phyloP scores from a whole-genome alignment of 1,140 invertebrate species.

The Atta cephalotes region DNA sequence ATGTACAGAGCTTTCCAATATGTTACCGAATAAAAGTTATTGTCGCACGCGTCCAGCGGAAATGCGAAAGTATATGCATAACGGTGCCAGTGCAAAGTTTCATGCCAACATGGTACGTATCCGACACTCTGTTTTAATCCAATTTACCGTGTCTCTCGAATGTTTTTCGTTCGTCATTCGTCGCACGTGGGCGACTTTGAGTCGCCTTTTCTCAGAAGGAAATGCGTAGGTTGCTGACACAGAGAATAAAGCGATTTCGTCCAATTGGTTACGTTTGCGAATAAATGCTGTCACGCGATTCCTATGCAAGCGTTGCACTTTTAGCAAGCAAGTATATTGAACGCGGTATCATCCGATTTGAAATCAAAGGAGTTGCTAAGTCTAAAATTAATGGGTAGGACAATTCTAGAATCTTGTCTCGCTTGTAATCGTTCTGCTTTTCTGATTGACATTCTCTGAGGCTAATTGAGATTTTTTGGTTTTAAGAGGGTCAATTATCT shows the following conservation, averaged over 20 bases:
- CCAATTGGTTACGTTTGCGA: slow-evolving; percentile 76
- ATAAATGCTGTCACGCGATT: slow-evolving; percentile 15
- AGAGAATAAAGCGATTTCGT: slow-evolving; percentile 57
- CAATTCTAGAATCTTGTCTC: neutral
- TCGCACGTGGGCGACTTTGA: slow-evolving; percentile 48
- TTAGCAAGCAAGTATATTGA: neutral
- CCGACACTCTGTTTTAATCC: slow-evolving; percentile 30
- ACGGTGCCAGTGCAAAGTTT: slow-evolving; percentile 36
- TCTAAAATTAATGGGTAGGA: neutral
- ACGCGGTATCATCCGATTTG: neutral
- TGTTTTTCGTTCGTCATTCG: slow-evolving; percentile 54
- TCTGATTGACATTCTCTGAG: neutral
- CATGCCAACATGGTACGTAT: slow-evolving; percentile 35
- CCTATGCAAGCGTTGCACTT: slow-evolving; percentile 18
- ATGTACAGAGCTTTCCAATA: neutral
- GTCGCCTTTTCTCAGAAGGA: slow-evolving; percentile 66
- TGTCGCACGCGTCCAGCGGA: slow-evolving; percentile 15
- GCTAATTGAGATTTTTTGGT: neutral
- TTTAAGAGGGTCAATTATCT: no score
- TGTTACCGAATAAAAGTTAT: slow-evolving; percentile 44
- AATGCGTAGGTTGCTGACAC: slow-evolving; percentile 67
- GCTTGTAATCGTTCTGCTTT: neutral
- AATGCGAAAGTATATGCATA: slow-evolving; percentile 40
- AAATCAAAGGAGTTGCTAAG: neutral
- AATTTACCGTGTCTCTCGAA: slow-evolving; percentile 45